phyloP scores from a whole-genome alignment of 2,113 vertebrate genomes.

The Eurystomus gularis region DNA sequence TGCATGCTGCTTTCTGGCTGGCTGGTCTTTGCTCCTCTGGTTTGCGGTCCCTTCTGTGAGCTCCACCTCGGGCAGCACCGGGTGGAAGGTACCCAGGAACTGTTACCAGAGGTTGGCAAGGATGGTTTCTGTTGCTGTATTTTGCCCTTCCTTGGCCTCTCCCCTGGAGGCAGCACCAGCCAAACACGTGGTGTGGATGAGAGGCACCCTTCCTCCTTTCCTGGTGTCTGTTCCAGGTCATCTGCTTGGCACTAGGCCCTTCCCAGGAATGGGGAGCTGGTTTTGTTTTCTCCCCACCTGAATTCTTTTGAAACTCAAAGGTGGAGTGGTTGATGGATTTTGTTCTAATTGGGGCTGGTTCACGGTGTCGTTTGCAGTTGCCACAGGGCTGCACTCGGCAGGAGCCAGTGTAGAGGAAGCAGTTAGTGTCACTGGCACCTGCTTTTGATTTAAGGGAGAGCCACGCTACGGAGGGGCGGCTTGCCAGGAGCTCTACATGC shows the following conservation, averaged over 20 bases:
- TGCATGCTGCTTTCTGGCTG: accelerated
- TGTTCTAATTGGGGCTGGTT: not conserved
- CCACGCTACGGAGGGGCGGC: accelerated
- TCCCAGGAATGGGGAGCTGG: not conserved
- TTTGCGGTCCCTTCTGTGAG: not conserved
- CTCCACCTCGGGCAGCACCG: not conserved
- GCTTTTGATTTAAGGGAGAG: constrained; percentile 5
- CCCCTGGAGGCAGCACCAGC: not conserved
- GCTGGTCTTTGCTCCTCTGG: not conserved
- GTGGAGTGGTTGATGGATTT: not conserved
- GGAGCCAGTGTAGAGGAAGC: not conserved
- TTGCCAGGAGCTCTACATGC: not conserved
- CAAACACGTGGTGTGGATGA: not conserved
- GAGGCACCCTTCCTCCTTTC: not conserved
- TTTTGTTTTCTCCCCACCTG: not conserved
- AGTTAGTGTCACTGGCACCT: not conserved
- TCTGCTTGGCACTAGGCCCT: not conserved
- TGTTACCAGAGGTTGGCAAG: not conserved
- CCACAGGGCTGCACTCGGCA: not conserved
- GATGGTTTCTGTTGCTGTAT: not conserved
- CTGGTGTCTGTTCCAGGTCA: not conserved
- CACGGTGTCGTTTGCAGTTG: accelerated
- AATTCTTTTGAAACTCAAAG: not conserved
- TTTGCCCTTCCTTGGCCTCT: not conserved
- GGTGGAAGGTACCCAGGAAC: not conserved